Base-by-base conservation (phyloP, 2,797 vertebrate species). In the Argentina silus region DNA sequence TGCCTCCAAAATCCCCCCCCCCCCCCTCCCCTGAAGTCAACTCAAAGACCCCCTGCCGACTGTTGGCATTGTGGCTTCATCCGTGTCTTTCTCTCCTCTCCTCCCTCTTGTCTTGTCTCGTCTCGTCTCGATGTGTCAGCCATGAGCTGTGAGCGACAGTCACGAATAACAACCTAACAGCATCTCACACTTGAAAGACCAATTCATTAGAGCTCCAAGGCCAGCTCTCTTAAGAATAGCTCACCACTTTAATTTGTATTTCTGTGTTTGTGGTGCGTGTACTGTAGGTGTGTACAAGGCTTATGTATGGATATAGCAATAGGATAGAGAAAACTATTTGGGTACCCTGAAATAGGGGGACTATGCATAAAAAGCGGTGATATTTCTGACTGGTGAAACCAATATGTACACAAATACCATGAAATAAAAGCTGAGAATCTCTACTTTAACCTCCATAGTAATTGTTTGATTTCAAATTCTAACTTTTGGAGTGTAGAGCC, bases 41-140 rank as follows among this genome's bases (percentile, higher is more conserved):
- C 90, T 91, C 86, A 91, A 88, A 90, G 90, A 88, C 90, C 87
- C 88, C 93, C 91, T 82, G 87, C 91, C 72, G 86, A 88, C 78
- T 83, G 82, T 88, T 82, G 56, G 86, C 74, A 8, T 78, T 82
- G 90, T 84, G 79, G 87, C 88, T 90, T 91, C 88, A 90, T 92
- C 88, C 79, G 85, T 75, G 70, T 75, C 83, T 70, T 78, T 36
- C 27, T 36, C 27, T 36, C 27, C 27, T 36, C 27, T 36, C 27
- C 87, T 47, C 56, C 64, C 14, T 55, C 19, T 53, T 61, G 3
- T 66, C 77, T 72, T 80, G 75, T 71, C 68, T 83, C 78, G 81
- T 81, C 73, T 80, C 59, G 21, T 83, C 79, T 86, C 77, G 80
- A 87, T 80, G 73, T 88, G 83, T 85, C 86, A 86, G 85, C 81